Conservation (phyloP, 2,888 invertebrate species). For the Ornithoptera alexandrae region DNA sequence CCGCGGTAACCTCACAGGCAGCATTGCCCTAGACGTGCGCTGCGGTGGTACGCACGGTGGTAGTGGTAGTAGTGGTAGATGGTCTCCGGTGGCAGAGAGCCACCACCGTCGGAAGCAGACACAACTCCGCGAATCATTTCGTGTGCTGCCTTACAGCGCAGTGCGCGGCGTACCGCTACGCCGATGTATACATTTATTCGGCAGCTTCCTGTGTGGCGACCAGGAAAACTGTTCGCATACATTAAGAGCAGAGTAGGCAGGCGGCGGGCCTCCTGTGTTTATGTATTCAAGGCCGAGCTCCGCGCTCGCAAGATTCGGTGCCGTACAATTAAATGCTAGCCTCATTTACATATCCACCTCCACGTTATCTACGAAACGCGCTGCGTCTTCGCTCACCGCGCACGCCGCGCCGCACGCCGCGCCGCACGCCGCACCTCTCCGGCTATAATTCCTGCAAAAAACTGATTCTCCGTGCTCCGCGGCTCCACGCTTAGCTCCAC, state of each 20-base stretch:
- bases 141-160: too few relatives aligned
- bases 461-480: neutral
- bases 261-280: constrained; percentile 9
- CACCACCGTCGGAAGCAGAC: too few relatives aligned
- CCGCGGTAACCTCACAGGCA: too few relatives aligned
- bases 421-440: neutral
- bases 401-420: neutral
- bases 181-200: neutral
- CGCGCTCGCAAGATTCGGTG: constrained; percentile 19
- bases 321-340: constrained; percentile 19
- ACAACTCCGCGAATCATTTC: too few relatives aligned
- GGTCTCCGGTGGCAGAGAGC: too few relatives aligned
- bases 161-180: too few relatives aligned
- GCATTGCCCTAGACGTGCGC: too few relatives aligned
- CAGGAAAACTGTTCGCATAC: constrained; percentile 14
- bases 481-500: too few relatives aligned
- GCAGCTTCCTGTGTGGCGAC: neutral
- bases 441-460: neutral
- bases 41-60: too few relatives aligned
- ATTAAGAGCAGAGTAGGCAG: neutral
- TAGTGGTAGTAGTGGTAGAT: too few relatives aligned
- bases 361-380: neutral
- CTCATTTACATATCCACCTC: constrained; percentile 24
- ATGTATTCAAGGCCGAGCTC: constrained; percentile 22
- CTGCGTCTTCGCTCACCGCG: neutral